Evolutionary conservation across 2,888 invertebrate species (phyloP), one percentile per base, ranked within the genome.

Genomic region (Hypomecis atomaria): DNA sequence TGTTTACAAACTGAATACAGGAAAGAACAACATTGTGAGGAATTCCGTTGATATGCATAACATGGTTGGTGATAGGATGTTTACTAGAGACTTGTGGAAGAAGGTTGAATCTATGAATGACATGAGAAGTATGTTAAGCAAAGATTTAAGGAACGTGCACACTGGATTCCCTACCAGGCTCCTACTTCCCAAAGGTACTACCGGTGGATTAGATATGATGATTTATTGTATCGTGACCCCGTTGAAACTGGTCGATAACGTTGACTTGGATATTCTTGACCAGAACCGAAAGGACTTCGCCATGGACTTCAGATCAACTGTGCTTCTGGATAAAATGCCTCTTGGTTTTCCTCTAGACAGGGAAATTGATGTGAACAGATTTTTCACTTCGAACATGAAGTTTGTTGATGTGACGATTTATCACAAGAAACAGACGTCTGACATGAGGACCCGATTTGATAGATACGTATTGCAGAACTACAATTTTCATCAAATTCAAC

Each of bases 341-440:
- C 90, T 95, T 76, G 96, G 96, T 59, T 97, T 94, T 93, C 97
- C 97, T 67, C 94, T 97, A 80, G 96, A 97, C 81, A 95, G 96
- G 73, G 88, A 90, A 33, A 93, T 95, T 76, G 90, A 94, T 49
- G 89, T 94, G 50, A 86, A 86, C 54, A 90, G 88, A 67, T 96
- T 95, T 93, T 92, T 92, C 71, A 94, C 95, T 13, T 94, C 95
- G 45, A 96, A 96, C 88, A 94, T 94, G 89, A 94, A 91, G 83
- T 94, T 95, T 82, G 92, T 95, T 72, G 95, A 95, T 73, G 93
- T 95, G 5, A 89, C 90, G 71, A 92, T 96, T 77, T 96, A 94
- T 90, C 95, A 96, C 86, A 93, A 94, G 75, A 92, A 91, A 54
- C 85, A 91, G 64, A 75, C 74, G 0, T 90, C 90, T 47, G 90